Base-by-base conservation (phyloP, 2,797 vertebrate genomes). In the Remorina albescens region DNA sequence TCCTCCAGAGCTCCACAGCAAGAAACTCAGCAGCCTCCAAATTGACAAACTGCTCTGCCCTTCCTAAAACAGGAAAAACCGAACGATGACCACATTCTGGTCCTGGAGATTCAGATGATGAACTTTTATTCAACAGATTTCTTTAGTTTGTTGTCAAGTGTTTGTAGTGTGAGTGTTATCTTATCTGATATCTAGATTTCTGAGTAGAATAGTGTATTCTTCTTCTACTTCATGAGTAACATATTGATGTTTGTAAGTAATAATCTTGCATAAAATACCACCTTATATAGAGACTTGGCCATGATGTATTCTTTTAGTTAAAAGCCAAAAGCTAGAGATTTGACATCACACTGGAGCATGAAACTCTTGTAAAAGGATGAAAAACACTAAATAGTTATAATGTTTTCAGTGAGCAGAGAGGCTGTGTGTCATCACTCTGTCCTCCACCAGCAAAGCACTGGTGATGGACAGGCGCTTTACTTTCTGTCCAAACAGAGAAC, bases 1-100 rank as follows among this genome's bases (percentile, higher is more conserved):
- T 64, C 94, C 95, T 18, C 78, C 71, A 5, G 82, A 92, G 37
- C 87, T 92, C 12, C 82, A 58, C n/a, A 90, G 86, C 54, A 93
- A 90, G 65, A 81, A 65, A 13, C 74, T 95, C 21, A 79, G 78
- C 70, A 83, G 63, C 56, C 86, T 95, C 23, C 78, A 58, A 64
- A 59, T 62, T 0, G 73, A 80, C 19, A 74, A 66, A 39, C 79
- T 93, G 57, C 72, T 70, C 36, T 95, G 93, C 70, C 67, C 5
- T 5, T 76, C 80, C 56, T 93, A 87, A 74, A 0, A 12, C 21
- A n/a, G 23, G 18, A 56, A 57, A 53, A 47, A 32, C 47, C 59
- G 26, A 25, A 61, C 26, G 2, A 71, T 71, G 44, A 59, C 41
- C 36, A 34, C 12, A 55, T 13, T 1, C 6, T 49, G 0, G 12